Conservation (phyloP, 1,140 invertebrate genomes). For the Zaprionus camerounensis region DNA sequence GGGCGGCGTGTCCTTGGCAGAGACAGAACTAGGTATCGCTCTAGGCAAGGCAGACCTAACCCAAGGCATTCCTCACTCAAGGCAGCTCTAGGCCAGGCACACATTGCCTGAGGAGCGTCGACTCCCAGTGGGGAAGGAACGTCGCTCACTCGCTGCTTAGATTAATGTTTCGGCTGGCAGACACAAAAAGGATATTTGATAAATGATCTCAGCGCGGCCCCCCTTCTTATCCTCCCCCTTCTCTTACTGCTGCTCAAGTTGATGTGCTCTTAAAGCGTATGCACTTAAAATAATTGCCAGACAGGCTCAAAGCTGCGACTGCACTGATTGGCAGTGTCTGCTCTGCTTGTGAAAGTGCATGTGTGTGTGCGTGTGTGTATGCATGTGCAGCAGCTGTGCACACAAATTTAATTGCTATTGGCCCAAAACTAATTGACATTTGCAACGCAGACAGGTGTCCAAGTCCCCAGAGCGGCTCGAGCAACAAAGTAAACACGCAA, state of each 20-base stretch:
- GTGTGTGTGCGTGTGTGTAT: background rate
- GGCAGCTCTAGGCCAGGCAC: background rate
- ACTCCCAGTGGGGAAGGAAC: background rate
- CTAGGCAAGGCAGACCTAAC: background rate
- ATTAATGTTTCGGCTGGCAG: conserved; percentile 71
- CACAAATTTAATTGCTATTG: conserved; percentile 62
- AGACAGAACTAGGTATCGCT: background rate
- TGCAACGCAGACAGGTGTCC: conserved; percentile 63
- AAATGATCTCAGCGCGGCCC: conserved; percentile 57
- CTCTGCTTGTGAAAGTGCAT: background rate
- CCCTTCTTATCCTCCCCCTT: background rate
- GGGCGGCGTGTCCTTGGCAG: conserved; percentile 40
- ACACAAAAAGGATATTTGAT: conserved; percentile 77
- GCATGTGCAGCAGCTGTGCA: conserved; percentile 21
- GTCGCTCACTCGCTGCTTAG: conserved; percentile 58
- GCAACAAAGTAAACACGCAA: conserved; percentile 33
- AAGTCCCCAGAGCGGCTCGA: conserved; percentile 21
- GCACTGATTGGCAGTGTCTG: conserved; percentile 28
- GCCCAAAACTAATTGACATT: conserved; percentile 69
- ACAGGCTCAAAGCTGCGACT: conserved; percentile 35
- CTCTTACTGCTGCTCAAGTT: conserved; percentile 13
- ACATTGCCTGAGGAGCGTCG: conserved; percentile 31
- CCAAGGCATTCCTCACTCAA: background rate
- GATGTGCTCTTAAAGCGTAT: conserved; percentile 35
- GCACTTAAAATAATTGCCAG: conserved; percentile 54